Evolutionary conservation across 2,113 vertebrate genomes (phyloP), one percentile per base, ranked within the genome.

Genomic region (Hyperopisus bebe): DNA sequence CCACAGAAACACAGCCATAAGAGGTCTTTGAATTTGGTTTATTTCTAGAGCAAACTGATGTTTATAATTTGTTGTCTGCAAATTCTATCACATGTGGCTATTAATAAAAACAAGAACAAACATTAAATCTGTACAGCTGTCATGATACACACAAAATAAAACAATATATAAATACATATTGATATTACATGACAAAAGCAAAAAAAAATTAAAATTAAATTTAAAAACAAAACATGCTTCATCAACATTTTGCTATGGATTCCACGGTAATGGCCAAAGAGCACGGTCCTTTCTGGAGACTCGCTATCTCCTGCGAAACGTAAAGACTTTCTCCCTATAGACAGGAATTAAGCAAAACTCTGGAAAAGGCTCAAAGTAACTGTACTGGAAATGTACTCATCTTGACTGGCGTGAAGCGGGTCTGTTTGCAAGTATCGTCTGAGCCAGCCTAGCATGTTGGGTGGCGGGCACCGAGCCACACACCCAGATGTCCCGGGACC

Each of bases 91-190:
- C 97, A 93, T 93, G 92, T 97, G 96, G 96, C 97, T 97, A 96
- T 97, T 96, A 97, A 97, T 95, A 95, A 97, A 96, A 97, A 95
- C 93, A 95, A 92, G 58, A 84, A 84, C 82, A 84, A 84, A 84
- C 82, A 88, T 83, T 88, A 44, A 39, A 91, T 96, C 96, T 98
- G 98, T 98, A 98, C 98, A 99, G 95, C 97, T 95, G 95, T 95
- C 95, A 95, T 97, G 95, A 95, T 96, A 96, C 96, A 96, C 95
- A 95, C 95, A 95, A 97, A 96, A 96, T 97, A 96, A 96, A 96
- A 96, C 95, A 94, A 96, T 97, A 97, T 98, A 98, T 98, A 99
- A 98, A 99, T 96, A 97, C 95, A 96, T 95, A 96, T 95, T 94
- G 96, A 96, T 96, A 95, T 96, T 96, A 97, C 95, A 97, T 96